These are phyloP conservation scores for Labia minor DNA, from an alignment of 2,888 invertebrate genomes.

Conservation along the genomic window DNA sequence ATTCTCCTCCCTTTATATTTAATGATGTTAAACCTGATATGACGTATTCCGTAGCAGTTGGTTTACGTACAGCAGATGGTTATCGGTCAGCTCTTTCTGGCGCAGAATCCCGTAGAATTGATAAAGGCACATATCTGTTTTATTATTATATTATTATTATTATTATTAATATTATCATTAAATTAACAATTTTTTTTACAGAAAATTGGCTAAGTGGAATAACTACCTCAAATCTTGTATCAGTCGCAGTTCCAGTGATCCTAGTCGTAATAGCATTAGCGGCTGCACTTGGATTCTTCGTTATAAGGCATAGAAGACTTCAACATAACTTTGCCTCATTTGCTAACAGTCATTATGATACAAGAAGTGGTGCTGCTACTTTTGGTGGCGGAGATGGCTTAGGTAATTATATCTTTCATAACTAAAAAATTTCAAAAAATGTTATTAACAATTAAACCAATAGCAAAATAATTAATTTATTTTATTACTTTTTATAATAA, in stretches of 20 bases:
- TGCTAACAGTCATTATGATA: conserved; percentile 76
- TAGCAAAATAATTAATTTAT: neutral
- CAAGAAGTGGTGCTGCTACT: conserved; percentile 74
- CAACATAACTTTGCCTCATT: conserved; percentile 70
- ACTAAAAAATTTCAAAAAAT: neutral
- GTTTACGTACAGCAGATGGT: conserved; percentile 48
- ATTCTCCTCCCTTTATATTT: conserved; percentile 47
- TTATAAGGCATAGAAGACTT: conserved; percentile 58
- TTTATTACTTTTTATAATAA: neutral
- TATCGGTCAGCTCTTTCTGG: conserved; percentile 53
- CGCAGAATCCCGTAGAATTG: conserved; percentile 37
- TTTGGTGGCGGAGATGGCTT: conserved; percentile 59
- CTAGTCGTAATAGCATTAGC: conserved; percentile 45
- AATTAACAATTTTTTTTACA: conserved; percentile 8
- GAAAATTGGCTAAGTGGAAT: conserved; percentile 26
- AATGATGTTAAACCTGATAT: conserved; percentile 40
- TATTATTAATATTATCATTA: neutral
- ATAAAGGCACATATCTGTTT: conserved; percentile 32
- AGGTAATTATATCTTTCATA: conserved; percentile 43
- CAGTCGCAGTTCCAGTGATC: conserved; percentile 45
- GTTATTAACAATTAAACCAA: neutral
- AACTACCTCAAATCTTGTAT: conserved; percentile 32
- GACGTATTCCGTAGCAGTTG: conserved; percentile 53
- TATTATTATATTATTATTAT: neutral
- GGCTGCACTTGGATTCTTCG: conserved; percentile 50